A percentile compares a stretch with the other conserved stretches of the same genome.
Conservation (phyloP, 2,113 vertebrate genomes). For the Aspidoscelis tigris region DNA sequence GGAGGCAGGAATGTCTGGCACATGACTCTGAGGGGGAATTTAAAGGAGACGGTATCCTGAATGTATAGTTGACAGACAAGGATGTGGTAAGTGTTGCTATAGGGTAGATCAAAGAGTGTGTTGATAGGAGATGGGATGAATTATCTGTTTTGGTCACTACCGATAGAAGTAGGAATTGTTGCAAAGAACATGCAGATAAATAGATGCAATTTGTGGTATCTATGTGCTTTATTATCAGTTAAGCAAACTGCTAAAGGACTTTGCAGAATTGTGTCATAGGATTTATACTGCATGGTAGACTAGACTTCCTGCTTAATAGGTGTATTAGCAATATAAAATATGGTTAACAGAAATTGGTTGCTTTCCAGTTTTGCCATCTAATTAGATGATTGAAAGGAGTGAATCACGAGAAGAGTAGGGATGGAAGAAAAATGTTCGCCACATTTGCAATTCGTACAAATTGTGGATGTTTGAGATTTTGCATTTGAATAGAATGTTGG, state of each 20-base stretch:
- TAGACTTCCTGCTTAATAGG: conserved; percentile 10
- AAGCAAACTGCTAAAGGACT: neutral
- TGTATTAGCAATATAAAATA: conserved; percentile 37
- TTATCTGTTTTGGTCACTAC: conserved; percentile 33
- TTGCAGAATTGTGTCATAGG: conserved; percentile 3
- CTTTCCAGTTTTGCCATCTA: neutral
- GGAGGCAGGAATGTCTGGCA: conserved; percentile 52
- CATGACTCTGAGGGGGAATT: conserved; percentile 39
- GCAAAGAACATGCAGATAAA: conserved; percentile 24
- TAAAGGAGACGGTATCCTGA: conserved; percentile 42
- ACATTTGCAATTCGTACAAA: too few relatives aligned
- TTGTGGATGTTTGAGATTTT: too few relatives aligned
- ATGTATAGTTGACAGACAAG: conserved; percentile 45
- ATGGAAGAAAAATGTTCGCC: too few relatives aligned
- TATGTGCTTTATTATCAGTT: neutral
- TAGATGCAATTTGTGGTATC: neutral
- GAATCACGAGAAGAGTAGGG: too few relatives aligned
- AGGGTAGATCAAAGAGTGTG: conserved; percentile 38
- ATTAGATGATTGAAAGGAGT: too few relatives aligned
- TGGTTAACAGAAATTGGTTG: conserved; percentile 32
- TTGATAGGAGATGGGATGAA: conserved; percentile 10
- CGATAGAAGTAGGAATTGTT: conserved; percentile 16
- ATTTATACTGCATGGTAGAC: conserved; percentile 18
- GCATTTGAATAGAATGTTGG: too few relatives aligned
- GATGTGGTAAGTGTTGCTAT: conserved; percentile 30